phyloP scores from a whole-genome alignment of 2,113 vertebrate genomes.

The Aplodontia rufa region DNA sequence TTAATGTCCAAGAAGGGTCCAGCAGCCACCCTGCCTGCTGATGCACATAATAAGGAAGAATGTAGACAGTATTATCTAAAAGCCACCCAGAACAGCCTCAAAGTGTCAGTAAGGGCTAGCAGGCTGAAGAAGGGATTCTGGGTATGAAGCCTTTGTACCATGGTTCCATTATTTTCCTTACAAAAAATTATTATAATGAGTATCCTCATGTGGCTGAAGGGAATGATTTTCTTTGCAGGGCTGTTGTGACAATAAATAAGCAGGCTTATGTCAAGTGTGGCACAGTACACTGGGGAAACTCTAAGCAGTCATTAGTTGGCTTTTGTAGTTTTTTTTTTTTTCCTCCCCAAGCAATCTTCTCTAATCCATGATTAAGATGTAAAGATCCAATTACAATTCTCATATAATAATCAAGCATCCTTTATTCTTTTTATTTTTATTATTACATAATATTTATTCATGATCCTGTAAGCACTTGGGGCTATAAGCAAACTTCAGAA shows the following conservation, averaged over 20 bases:
- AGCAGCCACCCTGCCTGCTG: neutral
- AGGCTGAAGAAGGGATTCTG: constrained; percentile 19
- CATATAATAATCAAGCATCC: neutral
- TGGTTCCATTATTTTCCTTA: constrained; percentile 47
- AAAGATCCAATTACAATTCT: constrained; percentile 51
- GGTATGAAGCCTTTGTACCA: neutral
- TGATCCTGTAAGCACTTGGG: neutral
- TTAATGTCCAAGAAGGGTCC: neutral
- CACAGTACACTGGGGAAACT: constrained; percentile 19
- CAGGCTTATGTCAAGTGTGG: constrained; percentile 47
- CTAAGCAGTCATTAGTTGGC: constrained; percentile 49
- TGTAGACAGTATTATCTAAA: neutral
- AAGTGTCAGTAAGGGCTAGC: neutral
- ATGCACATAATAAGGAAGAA: neutral
- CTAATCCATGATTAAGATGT: constrained; percentile 60
- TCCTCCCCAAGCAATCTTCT: constrained; percentile 18
- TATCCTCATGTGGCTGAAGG: constrained; percentile 36
- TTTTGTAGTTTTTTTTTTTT: neutral
- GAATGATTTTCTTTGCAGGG: constrained; percentile 65
- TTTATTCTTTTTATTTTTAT: constrained; percentile 31
- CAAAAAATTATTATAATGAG: constrained; percentile 55
- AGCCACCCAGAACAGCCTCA: neutral
- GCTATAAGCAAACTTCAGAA: neutral
- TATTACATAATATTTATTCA: constrained; percentile 48
- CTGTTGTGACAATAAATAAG: constrained; percentile 66